Evolutionary conservation across 2,797 vertebrate genomes (phyloP).

Genomic region (Pipistrellus kuhlii): DNA sequence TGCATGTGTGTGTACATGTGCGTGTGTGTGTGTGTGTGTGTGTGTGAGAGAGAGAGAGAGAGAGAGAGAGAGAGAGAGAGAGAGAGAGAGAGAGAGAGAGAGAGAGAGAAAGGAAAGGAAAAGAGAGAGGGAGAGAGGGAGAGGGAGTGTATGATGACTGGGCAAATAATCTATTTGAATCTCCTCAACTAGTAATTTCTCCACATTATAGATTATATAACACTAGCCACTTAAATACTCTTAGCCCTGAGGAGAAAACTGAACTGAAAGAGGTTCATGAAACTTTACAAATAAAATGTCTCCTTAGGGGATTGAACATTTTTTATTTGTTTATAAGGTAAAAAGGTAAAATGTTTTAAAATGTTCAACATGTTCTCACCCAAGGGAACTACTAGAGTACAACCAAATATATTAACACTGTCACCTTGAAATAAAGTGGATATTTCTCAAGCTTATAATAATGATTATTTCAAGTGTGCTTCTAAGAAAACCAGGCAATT

Average conservation of each 20-base stretch:
- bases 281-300: conserved; percentile 55
- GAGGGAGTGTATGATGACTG: background rate
- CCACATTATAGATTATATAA: conserved; percentile 23
- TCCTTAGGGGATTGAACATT: background rate
- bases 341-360: conserved; percentile 59
- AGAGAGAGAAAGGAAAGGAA: too few species aligned
- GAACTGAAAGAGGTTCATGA: conserved; percentile 37
- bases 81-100: too few species aligned
- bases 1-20: too few species aligned
- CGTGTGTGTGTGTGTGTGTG: rapidly evolving
- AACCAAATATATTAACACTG: conserved; percentile 37
- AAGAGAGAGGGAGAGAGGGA: too few species aligned
- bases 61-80: background rate
- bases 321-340: conserved; percentile 63
- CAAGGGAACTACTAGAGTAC: background rate
- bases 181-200: conserved; percentile 21
- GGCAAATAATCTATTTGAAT: conserved; percentile 26
- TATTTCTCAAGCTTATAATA: conserved; percentile 45
- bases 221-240: conserved; percentile 32
- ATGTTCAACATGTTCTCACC: conserved; percentile 42
- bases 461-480: background rate
- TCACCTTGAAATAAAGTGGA: conserved; percentile 1
- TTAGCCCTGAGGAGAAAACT: background rate
- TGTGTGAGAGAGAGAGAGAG: background rate
- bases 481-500: background rate